Evolutionary conservation across 1,140 invertebrate species (phyloP).

Genomic region (Temnothorax nylanderi): DNA sequence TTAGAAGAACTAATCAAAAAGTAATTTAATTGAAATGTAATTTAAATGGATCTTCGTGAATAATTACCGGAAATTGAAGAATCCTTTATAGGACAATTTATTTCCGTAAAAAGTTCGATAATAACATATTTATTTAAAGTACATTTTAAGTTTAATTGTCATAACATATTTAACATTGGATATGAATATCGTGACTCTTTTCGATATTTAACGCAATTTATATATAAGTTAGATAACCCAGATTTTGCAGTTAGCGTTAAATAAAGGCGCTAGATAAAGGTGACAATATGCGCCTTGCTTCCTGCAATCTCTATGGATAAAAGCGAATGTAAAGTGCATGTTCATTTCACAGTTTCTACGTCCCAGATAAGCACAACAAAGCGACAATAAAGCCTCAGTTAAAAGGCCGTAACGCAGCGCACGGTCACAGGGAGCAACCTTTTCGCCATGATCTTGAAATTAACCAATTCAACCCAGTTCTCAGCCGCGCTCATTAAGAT

Average conservation of each 20-base stretch:
- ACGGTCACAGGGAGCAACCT: conserved; percentile 41
- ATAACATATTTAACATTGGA: background rate
- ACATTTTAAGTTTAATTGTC: background rate
- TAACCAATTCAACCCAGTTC: conserved; percentile 74
- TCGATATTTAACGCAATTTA: background rate
- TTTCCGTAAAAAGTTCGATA: background rate
- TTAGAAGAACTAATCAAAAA: background rate
- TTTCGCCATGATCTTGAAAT: conserved; percentile 81
- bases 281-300: background rate
- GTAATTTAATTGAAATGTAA: background rate
- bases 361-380: background rate
- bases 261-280: background rate
- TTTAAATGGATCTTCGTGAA: background rate
- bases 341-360: conserved; percentile 38
- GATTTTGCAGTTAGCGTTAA: background rate
- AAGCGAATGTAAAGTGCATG: background rate
- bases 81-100: background rate
- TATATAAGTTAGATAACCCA: background rate
- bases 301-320: conserved; percentile 4
- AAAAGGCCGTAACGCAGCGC: conserved; percentile 41
- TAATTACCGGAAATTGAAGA: background rate
- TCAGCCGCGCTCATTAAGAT: conserved; percentile 61
- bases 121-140: background rate
- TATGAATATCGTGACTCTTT: background rate
- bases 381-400: conserved; percentile 6